Evolutionary conservation across 2,888 invertebrate species (phyloP).

Genomic region (Coleophora deauratella): DNA sequence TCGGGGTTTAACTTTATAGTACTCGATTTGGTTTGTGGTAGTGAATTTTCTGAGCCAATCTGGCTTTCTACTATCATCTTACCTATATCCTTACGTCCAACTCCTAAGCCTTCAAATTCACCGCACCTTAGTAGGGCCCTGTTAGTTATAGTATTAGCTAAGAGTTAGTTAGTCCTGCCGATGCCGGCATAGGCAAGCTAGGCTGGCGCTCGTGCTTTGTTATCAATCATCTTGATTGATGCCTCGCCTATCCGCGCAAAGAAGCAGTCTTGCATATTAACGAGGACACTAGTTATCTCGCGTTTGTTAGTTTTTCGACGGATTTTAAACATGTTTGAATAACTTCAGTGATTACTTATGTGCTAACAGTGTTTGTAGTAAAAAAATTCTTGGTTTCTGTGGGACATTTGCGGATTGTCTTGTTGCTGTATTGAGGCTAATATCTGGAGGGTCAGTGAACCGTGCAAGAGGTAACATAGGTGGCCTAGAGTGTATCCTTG

Average conservation of each 20-base stretch:
- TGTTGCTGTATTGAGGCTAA: neutral
- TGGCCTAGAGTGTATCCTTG: no score
- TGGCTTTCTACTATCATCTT: no score
- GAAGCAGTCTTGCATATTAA: conserved; percentile 32
- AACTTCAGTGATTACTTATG: neutral
- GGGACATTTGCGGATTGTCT: neutral
- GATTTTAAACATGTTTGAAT: neutral
- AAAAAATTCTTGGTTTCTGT: no score
- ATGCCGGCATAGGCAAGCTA: conserved; percentile 1
- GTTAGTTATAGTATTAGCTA: no score
- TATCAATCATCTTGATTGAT: conserved; percentile 62
- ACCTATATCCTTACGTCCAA: no score
- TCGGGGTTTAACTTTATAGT: no score
- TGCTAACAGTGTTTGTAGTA: no score
- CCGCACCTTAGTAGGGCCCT: no score
- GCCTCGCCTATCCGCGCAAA: conserved; percentile 28
- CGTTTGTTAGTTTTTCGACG: conserved; percentile 22
- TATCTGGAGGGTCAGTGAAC: neutral
- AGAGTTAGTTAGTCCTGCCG: conserved; percentile 3
- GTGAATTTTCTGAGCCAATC: no score
- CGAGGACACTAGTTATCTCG: conserved; percentile 16
- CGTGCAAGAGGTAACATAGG: no score
- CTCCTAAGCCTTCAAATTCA: no score
- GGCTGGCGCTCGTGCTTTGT: neutral
- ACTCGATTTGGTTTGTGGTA: no score